Percentiles rank a stretch among this genome's conserved stretches.
phyloP scores from a whole-genome alignment of 2,797 vertebrate species.

The Esox masquinongy region DNA sequence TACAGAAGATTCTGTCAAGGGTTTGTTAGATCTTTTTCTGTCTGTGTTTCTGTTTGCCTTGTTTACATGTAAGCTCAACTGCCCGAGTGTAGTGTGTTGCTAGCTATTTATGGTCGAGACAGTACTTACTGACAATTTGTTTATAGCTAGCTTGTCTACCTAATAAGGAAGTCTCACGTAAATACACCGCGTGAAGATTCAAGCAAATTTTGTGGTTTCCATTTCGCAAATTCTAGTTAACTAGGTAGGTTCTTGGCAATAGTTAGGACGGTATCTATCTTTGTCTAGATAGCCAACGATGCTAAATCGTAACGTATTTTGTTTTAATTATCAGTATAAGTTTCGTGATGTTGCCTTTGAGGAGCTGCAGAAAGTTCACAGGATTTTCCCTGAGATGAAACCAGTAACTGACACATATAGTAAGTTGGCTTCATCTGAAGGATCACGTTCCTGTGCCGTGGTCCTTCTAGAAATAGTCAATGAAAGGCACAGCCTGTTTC shows the following conservation, averaged over 20 bases:
- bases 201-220: background rate
- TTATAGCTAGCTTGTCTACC: background rate
- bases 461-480: background rate
- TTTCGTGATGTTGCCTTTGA: conserved; percentile 91
- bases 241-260: too few species aligned
- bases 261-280: background rate
- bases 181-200: background rate
- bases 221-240: background rate
- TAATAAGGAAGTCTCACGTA: background rate
- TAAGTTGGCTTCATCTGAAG: conserved; percentile 66
- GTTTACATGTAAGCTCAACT: background rate
- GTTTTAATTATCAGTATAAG: conserved; percentile 81
- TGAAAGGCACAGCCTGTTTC: background rate
- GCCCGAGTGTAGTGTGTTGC: background rate
- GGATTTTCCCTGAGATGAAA: conserved; percentile 77
- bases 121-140: conserved; percentile 14
- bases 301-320: background rate
- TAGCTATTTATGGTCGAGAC: background rate
- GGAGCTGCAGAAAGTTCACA: conserved; percentile 85
- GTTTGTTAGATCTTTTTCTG: conserved; percentile 45
- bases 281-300: background rate
- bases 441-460: background rate
- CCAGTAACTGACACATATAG: conserved; percentile 85
- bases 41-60: background rate
- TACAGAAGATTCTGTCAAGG: conserved; percentile 72